Evolutionary conservation across 2,113 vertebrate species (phyloP), one percentile per base, ranked within the genome.

Genomic region (Aegithalos caudatus): DNA sequence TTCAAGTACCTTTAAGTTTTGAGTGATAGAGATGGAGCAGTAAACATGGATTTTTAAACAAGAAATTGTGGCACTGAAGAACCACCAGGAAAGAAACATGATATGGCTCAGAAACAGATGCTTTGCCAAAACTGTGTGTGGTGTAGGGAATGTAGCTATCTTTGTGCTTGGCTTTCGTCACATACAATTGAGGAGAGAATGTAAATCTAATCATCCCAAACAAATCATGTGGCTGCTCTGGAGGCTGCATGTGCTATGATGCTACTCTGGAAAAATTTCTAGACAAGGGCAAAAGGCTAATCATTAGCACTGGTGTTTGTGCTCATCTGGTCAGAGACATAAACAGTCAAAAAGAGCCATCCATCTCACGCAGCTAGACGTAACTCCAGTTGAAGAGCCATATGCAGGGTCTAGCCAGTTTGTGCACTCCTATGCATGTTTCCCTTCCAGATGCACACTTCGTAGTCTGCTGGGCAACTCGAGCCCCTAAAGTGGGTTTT

Each of bases 251-350:
- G 71, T 44, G 71, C 67, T 86, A 57, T 8, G 71, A 53, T 86
- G 62, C 44, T 64, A 10, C 51, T 60, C 71, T 61, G 42, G 37
- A 57, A 88, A 86, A 90, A 92, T 8, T 64, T 57, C 48, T 79
- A 67, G 74, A 48, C 85, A 82, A 72, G 67, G 80, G 88, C 66
- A 92, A 88, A 88, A 94, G 66, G 45, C 62, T 60, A 11, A 61
- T 92, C 61, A 62, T 80, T 60, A 80, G 51, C 47, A 21, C 21
- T 33, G 58, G 76, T 48, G 67, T n/a, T 92, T 76, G 66, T 80
- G 48, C 40, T 95, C 62, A 16, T 54, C 61, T 74, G 42, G 33
- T 82, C 66, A 94, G 66, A 88, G 62, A 53, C 48, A 78, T 7
- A 56, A 79, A 60, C 56, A 71, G 53, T 53, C 47, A 91, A 66